Evolutionary conservation across 2,888 invertebrate species (phyloP).

Genomic region (Apamea monoglypha): DNA sequence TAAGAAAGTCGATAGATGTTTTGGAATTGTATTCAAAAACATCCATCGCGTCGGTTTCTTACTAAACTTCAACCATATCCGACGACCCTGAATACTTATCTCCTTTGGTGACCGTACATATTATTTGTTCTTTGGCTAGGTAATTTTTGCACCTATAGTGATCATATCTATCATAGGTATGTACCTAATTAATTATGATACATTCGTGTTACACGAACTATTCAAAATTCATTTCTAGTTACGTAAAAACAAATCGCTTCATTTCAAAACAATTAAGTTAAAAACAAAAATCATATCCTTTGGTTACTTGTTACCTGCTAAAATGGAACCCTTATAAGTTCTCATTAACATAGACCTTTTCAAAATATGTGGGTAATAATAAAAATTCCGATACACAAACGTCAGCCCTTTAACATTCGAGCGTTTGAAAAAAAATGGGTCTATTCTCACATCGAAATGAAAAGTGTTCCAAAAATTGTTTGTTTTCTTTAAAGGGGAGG

Average conservation of each 20-base stretch:
- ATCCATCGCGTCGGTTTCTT: no score
- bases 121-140: not conserved
- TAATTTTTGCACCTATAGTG: not conserved
- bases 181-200: no score
- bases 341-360: not conserved
- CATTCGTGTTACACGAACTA: not conserved
- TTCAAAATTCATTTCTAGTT: not conserved
- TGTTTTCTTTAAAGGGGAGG: constrained; percentile 51
- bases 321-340: not conserved
- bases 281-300: not conserved
- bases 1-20: no score
- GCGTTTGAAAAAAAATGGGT: constrained; percentile 27
- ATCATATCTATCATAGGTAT: not conserved
- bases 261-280: not conserved
- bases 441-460: constrained; percentile 18
- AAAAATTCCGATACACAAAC: constrained; percentile 40
- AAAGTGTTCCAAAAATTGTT: constrained; percentile 50
- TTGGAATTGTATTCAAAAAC: no score
- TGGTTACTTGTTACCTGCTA: constrained; percentile 8
- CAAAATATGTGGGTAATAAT: constrained; percentile 15
- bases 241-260: not conserved
- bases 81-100: no score
- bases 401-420: not conserved
- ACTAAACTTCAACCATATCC: no score
- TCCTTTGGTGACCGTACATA: not conserved